These are phyloP conservation scores for Cepphus grylle DNA, from an alignment of 2,113 vertebrate species.

Conservation along the genomic window DNA sequence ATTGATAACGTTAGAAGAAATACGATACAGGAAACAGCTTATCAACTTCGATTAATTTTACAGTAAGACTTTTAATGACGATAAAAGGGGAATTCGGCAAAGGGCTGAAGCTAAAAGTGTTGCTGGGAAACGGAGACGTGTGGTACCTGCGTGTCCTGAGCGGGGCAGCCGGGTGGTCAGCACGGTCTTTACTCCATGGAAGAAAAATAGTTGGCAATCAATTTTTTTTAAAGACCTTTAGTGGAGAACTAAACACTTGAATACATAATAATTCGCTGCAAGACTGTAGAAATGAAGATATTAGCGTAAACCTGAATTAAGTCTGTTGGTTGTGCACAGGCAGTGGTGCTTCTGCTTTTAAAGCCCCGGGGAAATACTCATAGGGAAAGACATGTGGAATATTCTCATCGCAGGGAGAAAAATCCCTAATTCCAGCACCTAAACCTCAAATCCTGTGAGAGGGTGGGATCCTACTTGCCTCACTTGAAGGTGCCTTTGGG, in stretches of 20 bases:
- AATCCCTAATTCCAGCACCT: not conserved
- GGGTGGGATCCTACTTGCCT: not conserved
- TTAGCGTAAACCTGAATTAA: not conserved
- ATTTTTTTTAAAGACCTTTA: not conserved
- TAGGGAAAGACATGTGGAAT: not conserved
- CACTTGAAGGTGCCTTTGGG: not conserved
- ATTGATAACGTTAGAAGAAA: constrained; percentile 49
- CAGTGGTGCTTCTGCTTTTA: not conserved
- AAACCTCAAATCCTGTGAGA: not conserved
- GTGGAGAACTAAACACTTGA: not conserved
- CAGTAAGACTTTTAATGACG: not conserved
- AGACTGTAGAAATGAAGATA: not conserved
- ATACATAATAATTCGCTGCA: not conserved
- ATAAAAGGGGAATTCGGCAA: not conserved
- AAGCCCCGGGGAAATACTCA: not conserved
- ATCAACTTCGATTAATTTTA: constrained; percentile 23
- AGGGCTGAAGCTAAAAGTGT: not conserved
- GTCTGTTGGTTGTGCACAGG: not conserved
- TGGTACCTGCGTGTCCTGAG: not conserved
- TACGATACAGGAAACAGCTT: constrained; percentile 21
- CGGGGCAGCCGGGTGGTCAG: not conserved
- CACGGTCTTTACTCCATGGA: not conserved
- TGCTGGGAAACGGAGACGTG: not conserved
- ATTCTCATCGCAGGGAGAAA: not conserved
- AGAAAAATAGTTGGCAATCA: not conserved